Conservation (phyloP, 92 coral and sea anemone genomes). For the Zoanthus sociatus region DNA sequence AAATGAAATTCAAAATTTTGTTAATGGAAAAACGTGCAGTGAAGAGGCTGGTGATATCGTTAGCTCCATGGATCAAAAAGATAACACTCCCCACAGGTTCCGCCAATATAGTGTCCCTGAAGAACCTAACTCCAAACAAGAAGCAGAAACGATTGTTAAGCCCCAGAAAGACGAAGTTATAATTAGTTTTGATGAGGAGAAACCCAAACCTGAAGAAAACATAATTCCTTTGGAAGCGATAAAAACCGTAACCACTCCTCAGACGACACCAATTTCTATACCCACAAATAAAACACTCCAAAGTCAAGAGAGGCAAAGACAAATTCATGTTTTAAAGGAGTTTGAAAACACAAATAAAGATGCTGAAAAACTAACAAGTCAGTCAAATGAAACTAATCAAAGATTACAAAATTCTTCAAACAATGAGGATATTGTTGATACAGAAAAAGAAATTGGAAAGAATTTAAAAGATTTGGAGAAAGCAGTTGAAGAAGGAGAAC, state of each 20-base stretch:
- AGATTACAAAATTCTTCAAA: not conserved
- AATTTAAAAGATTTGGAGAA: not conserved
- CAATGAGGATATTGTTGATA: not conserved
- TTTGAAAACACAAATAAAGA: not conserved
- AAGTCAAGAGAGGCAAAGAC: not conserved
- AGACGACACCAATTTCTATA: conserved; percentile 17
- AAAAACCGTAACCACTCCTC: conserved; percentile 25
- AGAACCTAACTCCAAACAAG: not conserved
- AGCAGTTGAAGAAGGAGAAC: conserved; percentile 35
- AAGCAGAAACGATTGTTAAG: not conserved
- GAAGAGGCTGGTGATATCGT: conserved; percentile 6
- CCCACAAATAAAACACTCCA: not conserved
- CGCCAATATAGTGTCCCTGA: not conserved
- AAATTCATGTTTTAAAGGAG: not conserved
- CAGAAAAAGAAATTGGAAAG: not conserved
- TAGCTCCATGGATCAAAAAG: conserved; percentile 7
- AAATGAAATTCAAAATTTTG: too few relatives aligned
- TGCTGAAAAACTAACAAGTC: not conserved
- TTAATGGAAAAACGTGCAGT: not conserved
- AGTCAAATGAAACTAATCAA: not conserved
- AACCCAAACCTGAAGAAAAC: not conserved
- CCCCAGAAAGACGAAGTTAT: not conserved
- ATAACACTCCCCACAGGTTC: not conserved
- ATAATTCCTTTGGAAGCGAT: conserved; percentile 31
- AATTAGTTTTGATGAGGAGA: not conserved